phyloP scores from a whole-genome alignment of 30 jellyfish, hydroid and myxozoan species.

The Sanderia malayensis region DNA sequence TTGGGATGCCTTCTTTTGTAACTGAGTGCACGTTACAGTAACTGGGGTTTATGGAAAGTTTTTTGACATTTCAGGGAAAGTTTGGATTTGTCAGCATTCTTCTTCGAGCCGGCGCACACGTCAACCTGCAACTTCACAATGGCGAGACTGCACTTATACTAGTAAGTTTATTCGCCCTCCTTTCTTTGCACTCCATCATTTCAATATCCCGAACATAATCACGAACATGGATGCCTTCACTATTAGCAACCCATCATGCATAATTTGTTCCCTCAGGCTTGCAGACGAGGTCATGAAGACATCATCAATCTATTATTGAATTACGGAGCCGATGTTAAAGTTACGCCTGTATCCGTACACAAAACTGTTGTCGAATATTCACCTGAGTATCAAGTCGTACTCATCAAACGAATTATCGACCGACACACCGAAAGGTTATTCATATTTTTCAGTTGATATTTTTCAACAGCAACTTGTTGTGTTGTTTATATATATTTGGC shows the following conservation, averaged over 20 bases:
- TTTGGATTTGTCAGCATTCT: constrained; percentile 60
- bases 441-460: too few species aligned
- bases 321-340: constrained; percentile 82
- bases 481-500: too few species aligned
- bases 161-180: constrained; percentile 21
- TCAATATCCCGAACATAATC: too few species aligned
- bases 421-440: constrained; percentile 24
- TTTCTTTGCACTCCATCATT: too few species aligned
- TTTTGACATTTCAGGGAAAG: constrained; percentile 70
- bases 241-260: neutral
- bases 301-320: constrained; percentile 53
- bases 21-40: too few species aligned
- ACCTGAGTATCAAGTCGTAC: constrained; percentile 22
- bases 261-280: constrained; percentile 51
- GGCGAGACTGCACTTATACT: constrained; percentile 82
- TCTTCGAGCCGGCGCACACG: constrained; percentile 65
- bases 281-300: constrained; percentile 74
- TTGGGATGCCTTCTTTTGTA: too few species aligned
- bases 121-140: constrained; percentile 65
- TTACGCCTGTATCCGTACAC: constrained; percentile 44
- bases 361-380: constrained; percentile 43
- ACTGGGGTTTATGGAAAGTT: too few species aligned
- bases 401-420: constrained; percentile 24
- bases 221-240: neutral
- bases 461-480: too few species aligned